phyloP scores from a whole-genome alignment of 2,888 invertebrate genomes.

The Cataglyphis cursor region DNA sequence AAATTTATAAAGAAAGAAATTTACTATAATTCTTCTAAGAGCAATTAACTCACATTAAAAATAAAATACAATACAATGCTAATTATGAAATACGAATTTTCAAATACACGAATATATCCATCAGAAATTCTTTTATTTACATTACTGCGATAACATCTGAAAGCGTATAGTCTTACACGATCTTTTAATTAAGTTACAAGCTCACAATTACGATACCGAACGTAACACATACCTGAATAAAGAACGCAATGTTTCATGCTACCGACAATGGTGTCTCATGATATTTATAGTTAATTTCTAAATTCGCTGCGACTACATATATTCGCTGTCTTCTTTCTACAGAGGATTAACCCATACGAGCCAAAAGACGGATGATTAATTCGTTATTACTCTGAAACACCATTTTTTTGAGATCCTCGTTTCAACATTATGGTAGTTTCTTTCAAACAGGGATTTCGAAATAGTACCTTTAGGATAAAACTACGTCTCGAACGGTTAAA shows the following conservation, averaged over 20 bases:
- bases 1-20: neutral
- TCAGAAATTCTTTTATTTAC: conserved; percentile 79
- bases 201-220: conserved; percentile 71
- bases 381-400: conserved; percentile 20
- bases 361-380: neutral
- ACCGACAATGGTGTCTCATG: conserved; percentile 56
- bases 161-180: conserved; percentile 75
- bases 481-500: conserved; percentile 17
- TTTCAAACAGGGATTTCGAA: conserved; percentile 3
- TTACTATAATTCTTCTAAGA: neutral
- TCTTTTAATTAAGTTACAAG: conserved; percentile 73
- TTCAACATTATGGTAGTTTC: conserved; percentile 9
- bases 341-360: conserved; percentile 28
- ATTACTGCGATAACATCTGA: conserved; percentile 79
- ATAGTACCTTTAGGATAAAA: conserved; percentile 19
- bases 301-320: conserved; percentile 50
- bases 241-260: conserved; percentile 60
- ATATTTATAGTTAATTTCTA: conserved; percentile 57
- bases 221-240: conserved; percentile 61
- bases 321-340: conserved; percentile 14
- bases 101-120: conserved; percentile 51
- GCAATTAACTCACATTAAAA: conserved; percentile 8
- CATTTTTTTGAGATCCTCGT: neutral
- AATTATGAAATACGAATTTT: conserved; percentile 4
- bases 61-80: neutral